Evolutionary conservation across 2,113 vertebrate genomes (phyloP).

Genomic region (Rhinopithecus roxellana): DNA sequence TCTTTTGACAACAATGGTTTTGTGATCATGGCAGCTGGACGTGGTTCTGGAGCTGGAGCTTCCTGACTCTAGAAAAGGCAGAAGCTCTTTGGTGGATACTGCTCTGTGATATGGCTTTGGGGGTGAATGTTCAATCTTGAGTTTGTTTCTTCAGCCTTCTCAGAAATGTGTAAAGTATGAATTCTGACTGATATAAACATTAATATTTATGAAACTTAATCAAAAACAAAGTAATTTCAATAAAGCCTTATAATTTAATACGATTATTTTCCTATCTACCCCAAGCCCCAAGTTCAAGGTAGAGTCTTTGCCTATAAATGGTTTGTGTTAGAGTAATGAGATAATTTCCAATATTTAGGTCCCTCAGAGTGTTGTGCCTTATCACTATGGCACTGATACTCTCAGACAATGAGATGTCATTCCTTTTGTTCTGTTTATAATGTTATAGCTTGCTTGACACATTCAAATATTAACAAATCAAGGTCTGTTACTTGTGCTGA

Average conservation of each 20-base stretch:
- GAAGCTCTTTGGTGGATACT: neutral
- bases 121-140: neutral
- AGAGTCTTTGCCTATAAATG: neutral
- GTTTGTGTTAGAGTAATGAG: slow-evolving; percentile 22
- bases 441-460: neutral
- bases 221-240: slow-evolving; percentile 13
- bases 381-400: neutral
- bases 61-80: neutral
- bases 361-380: neutral
- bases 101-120: neutral
- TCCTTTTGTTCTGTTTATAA: slow-evolving; percentile 38
- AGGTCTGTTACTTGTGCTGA: slow-evolving; percentile 9
- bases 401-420: neutral
- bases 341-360: neutral
- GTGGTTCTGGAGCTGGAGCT: neutral
- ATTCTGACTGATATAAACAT: neutral
- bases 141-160: neutral
- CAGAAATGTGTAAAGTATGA: neutral
- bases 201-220: neutral
- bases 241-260: neutral
- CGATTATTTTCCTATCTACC: neutral
- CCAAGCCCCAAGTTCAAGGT: neutral
- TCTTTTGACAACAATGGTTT: neutral
- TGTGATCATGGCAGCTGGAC: neutral
- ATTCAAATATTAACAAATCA: slow-evolving; percentile 21